These are phyloP conservation scores for Caenorhabditis panamensis DNA, from an alignment of 2,888 invertebrate species.

Conservation along the genomic window DNA sequence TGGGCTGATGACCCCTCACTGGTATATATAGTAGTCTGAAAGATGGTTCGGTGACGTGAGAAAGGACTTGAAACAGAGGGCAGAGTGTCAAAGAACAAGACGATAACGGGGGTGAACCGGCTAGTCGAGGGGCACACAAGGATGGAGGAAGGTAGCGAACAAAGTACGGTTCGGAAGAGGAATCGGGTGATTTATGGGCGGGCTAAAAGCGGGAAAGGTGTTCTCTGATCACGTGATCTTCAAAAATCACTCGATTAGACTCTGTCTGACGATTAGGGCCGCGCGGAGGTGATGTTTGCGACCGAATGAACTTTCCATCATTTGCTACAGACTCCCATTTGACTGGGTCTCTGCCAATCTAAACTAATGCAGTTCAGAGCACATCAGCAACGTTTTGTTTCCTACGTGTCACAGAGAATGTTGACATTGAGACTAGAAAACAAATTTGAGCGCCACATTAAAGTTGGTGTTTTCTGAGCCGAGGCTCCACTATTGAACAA, in stretches of 20 bases:
- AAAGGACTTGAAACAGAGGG: slow-evolving; percentile 10
- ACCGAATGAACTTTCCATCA: background rate
- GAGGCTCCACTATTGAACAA: too few relatives aligned
- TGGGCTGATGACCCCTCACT: background rate
- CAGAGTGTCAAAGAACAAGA: slow-evolving; percentile 40
- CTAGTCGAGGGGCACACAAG: slow-evolving; percentile 10
- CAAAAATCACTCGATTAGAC: slow-evolving; percentile 18
- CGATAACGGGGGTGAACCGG: slow-evolving; percentile 38
- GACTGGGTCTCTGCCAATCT: too few relatives aligned
- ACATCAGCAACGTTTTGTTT: too few relatives aligned
- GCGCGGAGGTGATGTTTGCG: background rate
- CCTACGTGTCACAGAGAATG: background rate
- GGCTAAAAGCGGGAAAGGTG: slow-evolving; percentile 2
- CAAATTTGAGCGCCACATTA: background rate
- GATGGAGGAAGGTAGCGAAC: slow-evolving; percentile 23
- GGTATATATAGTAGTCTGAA: slow-evolving; percentile 12
- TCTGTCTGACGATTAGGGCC: background rate
- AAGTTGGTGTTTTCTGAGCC: background rate
- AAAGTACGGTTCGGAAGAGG: slow-evolving; percentile 50
- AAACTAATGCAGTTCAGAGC: too few relatives aligned
- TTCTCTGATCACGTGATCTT: slow-evolving; percentile 56
- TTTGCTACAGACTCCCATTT: too few relatives aligned
- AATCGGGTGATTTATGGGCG: slow-evolving; percentile 51
- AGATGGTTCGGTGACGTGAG: slow-evolving; percentile 42
- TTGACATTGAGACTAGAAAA: background rate